phyloP scores from a whole-genome alignment of 2,113 vertebrate species.

The Catharus fuscescens region DNA sequence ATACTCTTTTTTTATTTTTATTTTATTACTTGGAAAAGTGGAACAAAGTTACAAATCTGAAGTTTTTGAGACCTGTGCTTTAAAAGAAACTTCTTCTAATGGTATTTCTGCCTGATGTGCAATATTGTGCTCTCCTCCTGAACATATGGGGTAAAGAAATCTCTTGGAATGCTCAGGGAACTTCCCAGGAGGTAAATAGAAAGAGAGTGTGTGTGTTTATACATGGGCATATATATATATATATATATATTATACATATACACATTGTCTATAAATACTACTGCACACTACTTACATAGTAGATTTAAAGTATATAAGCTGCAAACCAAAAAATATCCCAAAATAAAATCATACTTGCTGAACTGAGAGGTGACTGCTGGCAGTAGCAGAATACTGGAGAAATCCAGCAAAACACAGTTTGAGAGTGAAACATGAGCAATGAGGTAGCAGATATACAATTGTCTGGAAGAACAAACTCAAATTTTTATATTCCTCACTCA shows the following conservation, averaged over 20 bases:
- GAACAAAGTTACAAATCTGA: neutral
- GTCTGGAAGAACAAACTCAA: neutral
- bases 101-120: neutral
- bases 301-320: neutral
- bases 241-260: too few species aligned
- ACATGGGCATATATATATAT: too few species aligned
- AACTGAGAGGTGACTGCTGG: neutral
- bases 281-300: neutral
- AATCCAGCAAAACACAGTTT: neutral
- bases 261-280: neutral
- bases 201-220: neutral
- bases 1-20: neutral
- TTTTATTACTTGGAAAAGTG: neutral
- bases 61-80: neutral
- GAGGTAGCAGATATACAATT: fast-evolving
- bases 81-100: neutral
- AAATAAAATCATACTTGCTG: neutral
- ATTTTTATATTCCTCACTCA: neutral
- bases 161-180: neutral
- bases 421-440: neutral
- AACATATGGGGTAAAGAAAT: fast-evolving
- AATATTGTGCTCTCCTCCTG: neutral
- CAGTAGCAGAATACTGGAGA: neutral
- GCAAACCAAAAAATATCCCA: neutral
- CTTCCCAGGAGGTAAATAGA: neutral